These are phyloP conservation scores for Tipula helvola DNA, from an alignment of 2,888 invertebrate species.

Conservation along the genomic window DNA sequence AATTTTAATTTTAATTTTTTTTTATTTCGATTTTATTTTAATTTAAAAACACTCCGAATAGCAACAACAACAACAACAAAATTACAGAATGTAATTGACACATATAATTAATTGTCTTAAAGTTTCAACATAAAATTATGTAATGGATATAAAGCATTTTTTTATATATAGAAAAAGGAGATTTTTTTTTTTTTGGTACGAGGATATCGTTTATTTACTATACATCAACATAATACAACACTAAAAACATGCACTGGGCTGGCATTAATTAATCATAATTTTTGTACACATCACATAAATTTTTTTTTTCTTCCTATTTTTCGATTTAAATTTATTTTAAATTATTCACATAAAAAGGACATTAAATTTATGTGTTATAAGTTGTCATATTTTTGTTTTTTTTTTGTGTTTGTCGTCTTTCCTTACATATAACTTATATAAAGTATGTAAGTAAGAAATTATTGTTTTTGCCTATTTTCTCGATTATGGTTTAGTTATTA, in stretches of 20 bases:
- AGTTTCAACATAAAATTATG: background rate
- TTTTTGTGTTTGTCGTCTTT: background rate
- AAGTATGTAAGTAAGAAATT: background rate
- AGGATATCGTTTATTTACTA: background rate
- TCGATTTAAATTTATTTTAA: conserved; percentile 4
- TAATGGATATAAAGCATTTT: background rate
- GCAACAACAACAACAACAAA: background rate
- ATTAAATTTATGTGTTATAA: background rate
- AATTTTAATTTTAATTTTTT: background rate
- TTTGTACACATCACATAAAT: background rate
- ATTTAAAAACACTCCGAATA: background rate
- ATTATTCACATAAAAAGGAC: background rate
- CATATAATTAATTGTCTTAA: conserved; percentile 4
- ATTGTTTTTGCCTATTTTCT: background rate
- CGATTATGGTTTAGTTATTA: background rate
- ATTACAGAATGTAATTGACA: background rate
- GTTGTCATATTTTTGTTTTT: background rate
- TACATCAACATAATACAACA: background rate
- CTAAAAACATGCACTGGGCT: background rate
- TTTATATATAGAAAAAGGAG: background rate
- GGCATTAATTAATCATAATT: background rate
- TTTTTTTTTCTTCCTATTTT: background rate
- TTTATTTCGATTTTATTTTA: background rate
- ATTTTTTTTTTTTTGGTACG: background rate
- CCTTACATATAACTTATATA: background rate